Evolutionary conservation across 2,888 invertebrate genomes (phyloP).

Genomic region (Epinotia bilunana): DNA sequence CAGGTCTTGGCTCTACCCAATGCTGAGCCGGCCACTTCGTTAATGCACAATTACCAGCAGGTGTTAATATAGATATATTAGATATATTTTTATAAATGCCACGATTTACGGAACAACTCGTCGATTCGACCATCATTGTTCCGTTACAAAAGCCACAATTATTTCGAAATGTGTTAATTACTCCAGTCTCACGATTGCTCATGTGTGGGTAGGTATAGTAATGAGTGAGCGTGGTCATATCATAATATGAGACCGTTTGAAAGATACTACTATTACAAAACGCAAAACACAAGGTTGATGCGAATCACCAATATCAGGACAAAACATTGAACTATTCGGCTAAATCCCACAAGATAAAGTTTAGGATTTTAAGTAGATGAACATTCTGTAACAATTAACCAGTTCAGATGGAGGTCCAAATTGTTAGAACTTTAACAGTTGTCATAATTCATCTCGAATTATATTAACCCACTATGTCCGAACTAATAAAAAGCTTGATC

Average conservation of each 20-base stretch:
- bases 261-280: background rate
- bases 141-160: background rate
- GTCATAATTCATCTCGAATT: too few species aligned
- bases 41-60: background rate
- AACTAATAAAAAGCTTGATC: background rate
- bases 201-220: too few species aligned
- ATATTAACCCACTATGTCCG: too few species aligned
- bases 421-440: too few species aligned
- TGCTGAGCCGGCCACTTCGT: background rate
- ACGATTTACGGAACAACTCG: background rate
- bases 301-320: background rate
- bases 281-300: background rate
- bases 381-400: background rate
- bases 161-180: background rate
- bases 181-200: too few species aligned
- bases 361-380: background rate
- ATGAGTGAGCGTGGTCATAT: background rate
- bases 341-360: background rate
- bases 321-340: background rate
- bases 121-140: background rate
- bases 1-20: too few species aligned
- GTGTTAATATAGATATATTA: background rate
- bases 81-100: constrained; percentile 14
- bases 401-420: background rate
- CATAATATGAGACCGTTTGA: background rate